Base-by-base conservation (phyloP, 2,113 vertebrate species). In the Podarcis raffonei region DNA sequence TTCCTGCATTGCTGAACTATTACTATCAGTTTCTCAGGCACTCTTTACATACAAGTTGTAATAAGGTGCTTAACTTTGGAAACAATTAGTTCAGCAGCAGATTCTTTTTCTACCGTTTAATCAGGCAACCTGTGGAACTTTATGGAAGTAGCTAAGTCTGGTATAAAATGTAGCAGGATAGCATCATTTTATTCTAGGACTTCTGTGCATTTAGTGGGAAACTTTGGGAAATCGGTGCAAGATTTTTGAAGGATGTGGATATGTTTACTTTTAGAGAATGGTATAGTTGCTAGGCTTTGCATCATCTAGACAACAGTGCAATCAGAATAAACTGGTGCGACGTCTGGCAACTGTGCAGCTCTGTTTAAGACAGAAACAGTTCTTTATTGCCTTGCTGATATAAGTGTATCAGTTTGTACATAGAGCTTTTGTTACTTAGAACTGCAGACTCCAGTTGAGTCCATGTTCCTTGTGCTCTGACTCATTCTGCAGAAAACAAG, bases 341-440 rank as follows among this genome's bases (percentile, higher is more conserved):
- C 35, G 25, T n/a, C 35, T 23, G 18, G 18, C 18, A 66, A 42
- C 25, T 68, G 37, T 13, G 25, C 20, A 79, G 37, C 37, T 78
- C 62, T 6, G 37, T 66, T 48, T 42, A 32, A 77, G 76, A 68
- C 1, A 66, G 62, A 68, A 69, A 27, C 11, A 5, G 3, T n/a
- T 69, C 9, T 75, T 79, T 68, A 59, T 48, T 30, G 18, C 62
- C 39, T 79, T 1, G 18, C 25, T 32, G 39, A 79, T 27, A 62
- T 65, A 7, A 0, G 25, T 75, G 84, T 71, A 83, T 30, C 62
- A 48, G 48, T 92, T 85, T 84, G 85, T 76, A 85, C 89, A 82
- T 66, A 3, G 0, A 65, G 35, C 20, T 84, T 93, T 94, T 95
- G 90, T 93, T 90, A 39, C 87, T 4, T 74, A 27, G 27, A 42